Evolutionary conservation across 2,888 invertebrate species (phyloP).

Genomic region (Rhingia campestris): DNA sequence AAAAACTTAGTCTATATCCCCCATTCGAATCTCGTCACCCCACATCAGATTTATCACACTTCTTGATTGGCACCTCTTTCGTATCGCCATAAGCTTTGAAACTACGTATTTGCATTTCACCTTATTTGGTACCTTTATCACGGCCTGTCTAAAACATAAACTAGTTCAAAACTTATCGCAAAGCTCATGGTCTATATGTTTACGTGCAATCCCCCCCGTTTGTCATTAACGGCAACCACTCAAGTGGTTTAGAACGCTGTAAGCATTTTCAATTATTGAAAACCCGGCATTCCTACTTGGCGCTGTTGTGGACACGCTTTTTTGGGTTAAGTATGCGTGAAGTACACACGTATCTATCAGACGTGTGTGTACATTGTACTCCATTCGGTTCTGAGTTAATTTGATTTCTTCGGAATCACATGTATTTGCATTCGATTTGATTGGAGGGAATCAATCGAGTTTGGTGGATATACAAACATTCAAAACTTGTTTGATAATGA

Average conservation of each 20-base stretch:
- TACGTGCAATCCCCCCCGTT: background rate
- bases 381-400: slow-evolving; percentile 11
- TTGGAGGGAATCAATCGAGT: slow-evolving; percentile 1
- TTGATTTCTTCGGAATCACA: slow-evolving; percentile 34
- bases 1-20: too few species aligned
- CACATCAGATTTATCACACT: too few species aligned
- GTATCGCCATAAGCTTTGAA: slow-evolving; percentile 26
- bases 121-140: slow-evolving; percentile 40
- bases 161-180: slow-evolving; percentile 1
- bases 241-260: slow-evolving; percentile 20
- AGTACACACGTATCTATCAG: slow-evolving; percentile 18
- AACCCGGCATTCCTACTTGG: slow-evolving; percentile 1
- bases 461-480: background rate
- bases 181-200: slow-evolving; percentile 27
- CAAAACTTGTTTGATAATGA: background rate
- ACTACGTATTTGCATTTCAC: slow-evolving; percentile 1
- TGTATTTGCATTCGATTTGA: slow-evolving; percentile 34
- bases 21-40: background rate
- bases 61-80: background rate
- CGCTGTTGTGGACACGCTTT: background rate
- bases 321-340: slow-evolving; percentile 36
- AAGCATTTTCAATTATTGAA: slow-evolving; percentile 35
- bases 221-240: background rate
- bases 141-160: slow-evolving; percentile 1
- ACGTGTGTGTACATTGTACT: background rate